A percentile compares a stretch with the other conserved stretches of the same genome.
Conservation (phyloP, 2,797 vertebrate genomes). For the Chaenodraco wilsoni region DNA sequence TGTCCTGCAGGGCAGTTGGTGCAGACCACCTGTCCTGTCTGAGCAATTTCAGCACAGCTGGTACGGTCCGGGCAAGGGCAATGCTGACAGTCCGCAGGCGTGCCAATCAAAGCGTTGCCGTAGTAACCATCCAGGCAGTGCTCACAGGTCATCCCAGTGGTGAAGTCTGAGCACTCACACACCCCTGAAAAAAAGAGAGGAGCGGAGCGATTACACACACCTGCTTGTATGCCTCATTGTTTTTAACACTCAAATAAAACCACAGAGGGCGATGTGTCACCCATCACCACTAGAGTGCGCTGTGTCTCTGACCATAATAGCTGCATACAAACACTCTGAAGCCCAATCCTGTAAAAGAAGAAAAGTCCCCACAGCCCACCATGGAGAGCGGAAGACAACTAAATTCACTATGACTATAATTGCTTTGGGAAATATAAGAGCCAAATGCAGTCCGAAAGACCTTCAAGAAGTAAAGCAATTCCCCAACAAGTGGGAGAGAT, state of each 20-base stretch:
- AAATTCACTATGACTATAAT: constrained; percentile 79
- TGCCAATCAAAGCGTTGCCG: constrained; percentile 87
- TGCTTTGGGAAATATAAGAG: constrained; percentile 79
- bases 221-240: constrained; percentile 25
- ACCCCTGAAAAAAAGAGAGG: constrained; percentile 81
- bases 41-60: constrained; percentile 83
- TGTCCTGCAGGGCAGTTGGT: constrained; percentile 89
- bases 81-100: constrained; percentile 82
- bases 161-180: constrained; percentile 89
- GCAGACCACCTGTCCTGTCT: constrained; percentile 88
- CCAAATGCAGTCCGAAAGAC: constrained; percentile 74
- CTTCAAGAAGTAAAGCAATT: constrained; percentile 76
- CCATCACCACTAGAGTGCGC: constrained; percentile 72
- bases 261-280: constrained; percentile 13
- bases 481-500: constrained; percentile 70
- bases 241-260: neutral
- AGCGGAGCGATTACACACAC: constrained; percentile 16
- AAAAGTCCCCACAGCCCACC: constrained; percentile 54
- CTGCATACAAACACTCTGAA: constrained; percentile 29
- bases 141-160: constrained; percentile 88
- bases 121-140: constrained; percentile 90
- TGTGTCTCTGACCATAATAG: constrained; percentile 68
- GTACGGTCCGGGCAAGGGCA: constrained; percentile 89
- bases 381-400: constrained; percentile 70
- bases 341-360: constrained; percentile 10